Conservation (phyloP, 2,113 vertebrate species). For the Planiliza haematocheilus region DNA sequence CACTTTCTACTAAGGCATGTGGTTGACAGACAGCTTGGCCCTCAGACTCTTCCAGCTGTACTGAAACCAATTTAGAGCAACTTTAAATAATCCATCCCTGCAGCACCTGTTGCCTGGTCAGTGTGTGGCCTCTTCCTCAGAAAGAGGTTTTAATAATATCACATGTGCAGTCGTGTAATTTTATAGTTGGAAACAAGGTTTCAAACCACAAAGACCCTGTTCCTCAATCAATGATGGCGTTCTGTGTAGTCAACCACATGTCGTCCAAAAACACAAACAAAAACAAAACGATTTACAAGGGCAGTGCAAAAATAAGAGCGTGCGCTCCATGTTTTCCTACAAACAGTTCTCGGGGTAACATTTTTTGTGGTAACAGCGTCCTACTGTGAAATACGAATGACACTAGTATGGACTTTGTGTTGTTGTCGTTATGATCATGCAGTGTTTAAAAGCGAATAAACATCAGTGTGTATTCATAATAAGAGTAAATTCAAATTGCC, state of each 20-base stretch:
- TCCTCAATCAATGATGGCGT: slow-evolving; percentile 69
- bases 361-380: not conserved
- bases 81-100: slow-evolving; percentile 79
- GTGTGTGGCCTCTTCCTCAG: slow-evolving; percentile 52
- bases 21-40: slow-evolving; percentile 61
- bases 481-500: too few relatives aligned
- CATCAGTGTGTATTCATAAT: too few relatives aligned
- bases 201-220: slow-evolving; percentile 69
- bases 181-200: slow-evolving; percentile 66
- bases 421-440: not conserved
- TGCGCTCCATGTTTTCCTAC: not conserved
- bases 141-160: slow-evolving; percentile 66
- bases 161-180: slow-evolving; percentile 35
- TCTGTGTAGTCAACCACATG: slow-evolving; percentile 3
- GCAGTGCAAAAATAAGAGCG: not conserved
- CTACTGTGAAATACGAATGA: too few relatives aligned
- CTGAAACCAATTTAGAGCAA: slow-evolving; percentile 72
- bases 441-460: not conserved
- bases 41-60: slow-evolving; percentile 71
- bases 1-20: slow-evolving; percentile 70
- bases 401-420: too few relatives aligned
- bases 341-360: not conserved
- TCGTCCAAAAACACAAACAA: slow-evolving; percentile 7
- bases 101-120: slow-evolving; percentile 76
- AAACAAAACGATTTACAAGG: not conserved